phyloP scores from a whole-genome alignment of 2,797 vertebrate genomes.

The Rousettus madagascariensis region DNA sequence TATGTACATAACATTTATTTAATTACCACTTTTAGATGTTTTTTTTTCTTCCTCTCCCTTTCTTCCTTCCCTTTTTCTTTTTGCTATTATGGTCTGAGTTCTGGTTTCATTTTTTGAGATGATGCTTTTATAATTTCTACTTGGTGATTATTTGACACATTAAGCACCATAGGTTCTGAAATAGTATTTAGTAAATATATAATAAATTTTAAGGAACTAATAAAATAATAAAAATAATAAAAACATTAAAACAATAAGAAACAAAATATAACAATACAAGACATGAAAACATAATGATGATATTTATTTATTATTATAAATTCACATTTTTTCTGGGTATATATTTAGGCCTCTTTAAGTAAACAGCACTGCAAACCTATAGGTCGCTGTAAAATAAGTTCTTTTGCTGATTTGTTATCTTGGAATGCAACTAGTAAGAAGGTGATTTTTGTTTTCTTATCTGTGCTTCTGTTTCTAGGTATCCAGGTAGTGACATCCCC shows the following conservation, averaged over 20 bases:
- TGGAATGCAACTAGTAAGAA: background rate
- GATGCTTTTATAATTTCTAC: background rate
- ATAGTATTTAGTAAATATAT: background rate
- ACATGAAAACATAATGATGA: background rate
- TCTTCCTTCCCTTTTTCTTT: background rate
- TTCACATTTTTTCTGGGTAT: background rate
- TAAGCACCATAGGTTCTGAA: background rate
- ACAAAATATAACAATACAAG: background rate
- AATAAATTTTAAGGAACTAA: background rate
- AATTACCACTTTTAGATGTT: background rate
- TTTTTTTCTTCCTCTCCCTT: background rate
- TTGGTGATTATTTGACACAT: background rate
- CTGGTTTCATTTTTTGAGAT: background rate
- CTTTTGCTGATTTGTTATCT: background rate
- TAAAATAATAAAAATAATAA: background rate
- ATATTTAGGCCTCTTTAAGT: background rate
- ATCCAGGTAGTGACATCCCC: background rate
- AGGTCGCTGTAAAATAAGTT: background rate
- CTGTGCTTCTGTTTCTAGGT: constrained; percentile 15
- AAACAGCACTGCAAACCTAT: background rate
- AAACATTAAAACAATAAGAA: background rate
- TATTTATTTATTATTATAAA: background rate
- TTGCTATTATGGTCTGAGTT: background rate
- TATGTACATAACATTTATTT: background rate
- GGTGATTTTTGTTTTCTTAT: background rate